Evolutionary conservation across 1,140 invertebrate species (phyloP).

Genomic region (Macrostomum lignano): DNA sequence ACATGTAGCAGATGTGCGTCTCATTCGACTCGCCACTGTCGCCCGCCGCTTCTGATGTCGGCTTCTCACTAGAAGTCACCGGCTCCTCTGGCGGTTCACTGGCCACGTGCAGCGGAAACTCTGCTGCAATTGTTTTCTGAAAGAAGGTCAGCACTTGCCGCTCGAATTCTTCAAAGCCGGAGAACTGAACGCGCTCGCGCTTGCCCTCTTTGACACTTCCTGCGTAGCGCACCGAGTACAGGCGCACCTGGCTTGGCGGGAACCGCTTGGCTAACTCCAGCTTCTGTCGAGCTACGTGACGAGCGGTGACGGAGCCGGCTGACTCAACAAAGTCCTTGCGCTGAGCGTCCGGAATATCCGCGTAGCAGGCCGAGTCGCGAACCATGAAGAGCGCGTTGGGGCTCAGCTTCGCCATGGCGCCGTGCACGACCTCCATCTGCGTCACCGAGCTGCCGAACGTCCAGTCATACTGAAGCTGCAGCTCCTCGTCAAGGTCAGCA

Average conservation of each 20-base stretch:
- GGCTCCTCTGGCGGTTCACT: too few relatives aligned
- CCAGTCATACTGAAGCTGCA: constrained; percentile 13
- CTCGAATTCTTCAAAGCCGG: constrained; percentile 14
- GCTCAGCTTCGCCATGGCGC: constrained; percentile 16
- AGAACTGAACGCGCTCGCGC: constrained; percentile 12
- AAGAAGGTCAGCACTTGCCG: constrained; percentile 13
- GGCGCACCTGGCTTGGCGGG: too few relatives aligned
- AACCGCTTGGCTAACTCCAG: too few relatives aligned
- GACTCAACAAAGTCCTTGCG: constrained; percentile 13
- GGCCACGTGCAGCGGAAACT: constrained; percentile 9
- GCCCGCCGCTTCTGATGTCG: too few relatives aligned
- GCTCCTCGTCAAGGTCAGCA: constrained; percentile 12
- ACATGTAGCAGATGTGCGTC: too few relatives aligned
- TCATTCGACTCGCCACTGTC: too few relatives aligned
- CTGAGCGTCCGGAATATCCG: constrained; percentile 12
- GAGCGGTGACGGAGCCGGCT: too few relatives aligned
- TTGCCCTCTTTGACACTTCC: too few relatives aligned
- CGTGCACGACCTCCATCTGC: constrained; percentile 24
- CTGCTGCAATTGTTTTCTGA: constrained; percentile 12
- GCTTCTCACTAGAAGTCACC: too few relatives aligned
- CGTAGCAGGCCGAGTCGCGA: constrained; percentile 10
- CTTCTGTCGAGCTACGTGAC: too few relatives aligned
- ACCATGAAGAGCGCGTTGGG: constrained; percentile 21
- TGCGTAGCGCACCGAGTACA: too few relatives aligned
- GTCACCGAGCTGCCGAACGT: constrained; percentile 19